phyloP scores from a whole-genome alignment of 2,888 invertebrate genomes.

The Eumerus sabulonum region DNA sequence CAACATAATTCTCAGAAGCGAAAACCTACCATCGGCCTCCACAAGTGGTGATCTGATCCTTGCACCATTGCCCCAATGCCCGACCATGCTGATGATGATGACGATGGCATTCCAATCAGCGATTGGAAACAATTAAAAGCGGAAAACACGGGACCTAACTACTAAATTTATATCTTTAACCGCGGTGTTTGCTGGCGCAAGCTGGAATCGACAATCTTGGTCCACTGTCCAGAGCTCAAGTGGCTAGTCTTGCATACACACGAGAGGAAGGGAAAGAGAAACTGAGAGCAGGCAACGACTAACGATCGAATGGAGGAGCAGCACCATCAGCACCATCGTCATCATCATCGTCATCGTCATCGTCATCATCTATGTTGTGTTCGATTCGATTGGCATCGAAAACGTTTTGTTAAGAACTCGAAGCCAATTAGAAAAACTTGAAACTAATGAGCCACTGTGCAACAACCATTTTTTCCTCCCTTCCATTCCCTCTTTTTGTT shows the following conservation, averaged over 20 bases:
- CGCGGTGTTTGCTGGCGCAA: constrained; percentile 35
- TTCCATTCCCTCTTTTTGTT: neutral
- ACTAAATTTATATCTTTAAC: constrained; percentile 63
- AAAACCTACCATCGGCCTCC: constrained; percentile 61
- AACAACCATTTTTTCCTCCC: constrained; percentile 70
- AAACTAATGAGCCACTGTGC: constrained; percentile 73
- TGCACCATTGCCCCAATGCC: constrained; percentile 56
- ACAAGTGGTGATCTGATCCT: constrained; percentile 55
- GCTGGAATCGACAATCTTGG: constrained; percentile 6
- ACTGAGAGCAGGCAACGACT: too few species aligned
- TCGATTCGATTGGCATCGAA: constrained; percentile 71
- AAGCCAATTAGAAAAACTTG: constrained; percentile 73
- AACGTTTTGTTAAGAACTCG: constrained; percentile 72
- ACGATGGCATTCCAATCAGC: constrained; percentile 72
- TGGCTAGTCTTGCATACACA: too few species aligned
- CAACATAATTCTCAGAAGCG: constrained; percentile 79
- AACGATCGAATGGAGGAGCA: constrained; percentile 10
- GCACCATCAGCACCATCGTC: constrained; percentile 54
- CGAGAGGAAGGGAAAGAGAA: too few species aligned
- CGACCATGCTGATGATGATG: neutral
- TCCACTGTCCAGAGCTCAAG: too few species aligned
- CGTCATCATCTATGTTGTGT: constrained; percentile 68
- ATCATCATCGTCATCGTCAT: constrained; percentile 58
- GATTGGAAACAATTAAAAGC: constrained; percentile 77
- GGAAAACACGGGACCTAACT: constrained; percentile 76